Base-by-base conservation (phyloP, 2,113 vertebrate genomes). In the Emydura subglobosa region DNA sequence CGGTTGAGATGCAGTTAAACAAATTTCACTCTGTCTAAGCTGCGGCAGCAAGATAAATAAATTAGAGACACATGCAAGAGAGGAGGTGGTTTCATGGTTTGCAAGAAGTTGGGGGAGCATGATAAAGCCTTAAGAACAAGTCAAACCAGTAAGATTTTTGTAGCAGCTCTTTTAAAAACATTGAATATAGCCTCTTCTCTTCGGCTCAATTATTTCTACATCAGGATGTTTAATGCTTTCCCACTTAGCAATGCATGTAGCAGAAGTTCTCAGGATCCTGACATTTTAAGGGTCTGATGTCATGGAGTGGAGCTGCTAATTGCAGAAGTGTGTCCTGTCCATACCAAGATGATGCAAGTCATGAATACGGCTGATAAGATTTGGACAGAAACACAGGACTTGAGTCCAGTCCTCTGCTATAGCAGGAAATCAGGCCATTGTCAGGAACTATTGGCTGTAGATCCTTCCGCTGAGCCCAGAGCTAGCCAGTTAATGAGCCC, bases 71-170 rank as follows among this genome's bases (percentile, higher is more conserved):
- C 79, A n/a, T 68, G 39, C 79, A 42, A 92, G 10, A 87, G 42
- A 74, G n/a, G 13, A 65, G 5, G 49, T 84, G 61, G 9, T 57
- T n/a, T 50, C 68, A 49, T 81, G 31, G 76, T 49, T 90, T 92
- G 31, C 34, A 94, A 72, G 72, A n/a, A 13, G 49, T 4, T 82
- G 4, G 42, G 25, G 86, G 3, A 47, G 44, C 47, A 61, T 51
- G 84, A 54, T 53, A 44, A 79, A 96, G 14, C 2, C 49, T 92
- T 88, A 80, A 94, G 85, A 95, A 29, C 53, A 51, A 42, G 34
- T 68, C 44, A 80, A 90, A 87, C 85, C 17, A 84, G 39, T 50
- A 85, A 57, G 24, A 3, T 14, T 80, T 86, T 59, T 10, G 2
- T 34, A 85, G 88, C 9, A 95, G 13, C 3, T 14, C 54, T 12